A percentile compares a stretch with the other conserved stretches of the same genome.
Conservation (phyloP, 2,113 vertebrate genomes). For the Podiceps cristatus region DNA sequence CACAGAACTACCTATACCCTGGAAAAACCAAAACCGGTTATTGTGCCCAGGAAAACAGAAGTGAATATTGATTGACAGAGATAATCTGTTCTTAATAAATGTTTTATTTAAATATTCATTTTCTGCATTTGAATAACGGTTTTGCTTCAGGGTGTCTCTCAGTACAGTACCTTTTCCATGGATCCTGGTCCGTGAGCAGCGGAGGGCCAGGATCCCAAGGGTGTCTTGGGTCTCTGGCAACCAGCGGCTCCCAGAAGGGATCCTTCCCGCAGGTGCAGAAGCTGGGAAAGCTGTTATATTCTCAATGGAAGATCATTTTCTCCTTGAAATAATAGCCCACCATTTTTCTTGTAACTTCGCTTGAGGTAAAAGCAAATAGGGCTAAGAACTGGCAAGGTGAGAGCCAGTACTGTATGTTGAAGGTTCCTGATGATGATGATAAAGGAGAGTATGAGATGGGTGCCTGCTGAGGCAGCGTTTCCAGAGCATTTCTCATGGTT, state of each 20-base stretch:
- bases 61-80: slow-evolving; percentile 13
- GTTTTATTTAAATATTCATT: slow-evolving; percentile 45
- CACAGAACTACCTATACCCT: slow-evolving; percentile 28
- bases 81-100: slow-evolving; percentile 30
- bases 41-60: slow-evolving; percentile 26
- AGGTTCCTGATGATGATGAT: background rate
- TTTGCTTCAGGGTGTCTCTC: background rate
- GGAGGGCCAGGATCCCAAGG: background rate
- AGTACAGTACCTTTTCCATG: background rate
- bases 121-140: background rate
- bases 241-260: background rate
- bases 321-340: background rate
- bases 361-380: background rate
- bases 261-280: accelerated
- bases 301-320: background rate
- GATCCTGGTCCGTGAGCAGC: background rate
- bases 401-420: background rate
- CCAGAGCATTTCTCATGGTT: background rate
- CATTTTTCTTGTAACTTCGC: background rate
- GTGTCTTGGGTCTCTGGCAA: background rate
- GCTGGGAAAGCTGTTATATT: background rate
- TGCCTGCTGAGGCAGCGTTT: background rate
- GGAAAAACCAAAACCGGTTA: background rate
- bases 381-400: background rate
- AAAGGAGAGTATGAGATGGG: background rate